Evolutionary conservation across 2,797 vertebrate genomes (phyloP), one percentile per base, ranked within the genome.

Genomic region (Fundulus diaphanus): DNA sequence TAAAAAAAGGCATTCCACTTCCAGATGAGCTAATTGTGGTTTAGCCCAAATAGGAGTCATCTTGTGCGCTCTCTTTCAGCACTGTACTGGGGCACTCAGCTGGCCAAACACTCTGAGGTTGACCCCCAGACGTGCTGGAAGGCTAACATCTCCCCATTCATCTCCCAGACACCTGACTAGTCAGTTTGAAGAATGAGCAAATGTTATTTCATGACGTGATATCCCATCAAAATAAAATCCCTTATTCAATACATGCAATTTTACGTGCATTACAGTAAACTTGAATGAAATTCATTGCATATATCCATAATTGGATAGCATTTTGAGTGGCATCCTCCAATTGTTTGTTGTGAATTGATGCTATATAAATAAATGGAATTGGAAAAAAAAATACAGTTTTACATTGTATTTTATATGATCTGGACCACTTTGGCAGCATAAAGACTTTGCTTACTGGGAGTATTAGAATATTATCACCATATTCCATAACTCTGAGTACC

Each of bases 391-490:
- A 59, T 46, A 22, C 54, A 12, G 20, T 40, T 59, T 4, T 59
- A 46, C 29, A 24, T 13, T 24, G 9, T 35, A 35, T 44, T 77
- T 71, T 24, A 40, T 51, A 66, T 56, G 16, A 72, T 77, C 20
- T 72, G 33, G 40, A 33, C 7, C 68, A 22, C 72, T 65, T 24
- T 72, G 33, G 63, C 48, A 65, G 29, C 33, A n/a, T 27, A 48
- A 33, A 42, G n/a, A 33, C 20, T 77, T 37, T 68, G 67, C 27
- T 73, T 79, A 56, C 33, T 24, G 5, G 46, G 44, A 68, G n/a
- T 68, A n/a, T 76, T 79, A 29, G 27, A 68, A 27, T 77, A 78
- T 79, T 71, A 72, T 74, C 67, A 72, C n/a, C 24, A 66, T 81
- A 68, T 74, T 20, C 69, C 18, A 74, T 72, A 52, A 48, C n/a